Evolutionary conservation across 2,797 vertebrate genomes (phyloP).

Genomic region (Rhinella marina): DNA sequence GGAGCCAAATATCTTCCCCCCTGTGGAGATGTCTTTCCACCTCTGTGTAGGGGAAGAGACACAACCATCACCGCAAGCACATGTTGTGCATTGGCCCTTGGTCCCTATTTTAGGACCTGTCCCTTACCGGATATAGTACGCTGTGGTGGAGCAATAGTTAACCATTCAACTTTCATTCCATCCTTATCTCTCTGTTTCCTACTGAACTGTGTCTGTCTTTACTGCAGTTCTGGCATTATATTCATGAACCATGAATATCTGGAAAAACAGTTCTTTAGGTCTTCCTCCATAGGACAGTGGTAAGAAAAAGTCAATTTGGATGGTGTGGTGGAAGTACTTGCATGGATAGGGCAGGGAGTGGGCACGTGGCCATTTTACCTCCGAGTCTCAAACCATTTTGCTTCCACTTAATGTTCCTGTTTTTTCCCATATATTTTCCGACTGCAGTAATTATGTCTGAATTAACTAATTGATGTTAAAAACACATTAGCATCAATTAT

Average conservation of each 20-base stretch:
- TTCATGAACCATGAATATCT: neutral
- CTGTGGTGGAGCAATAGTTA: no score
- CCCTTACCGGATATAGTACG: no score
- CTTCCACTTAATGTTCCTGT: neutral
- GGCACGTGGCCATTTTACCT: neutral
- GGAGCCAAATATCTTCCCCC: no score
- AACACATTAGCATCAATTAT: slow-evolving; percentile 21
- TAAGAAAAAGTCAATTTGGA: neutral
- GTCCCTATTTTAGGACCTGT: no score
- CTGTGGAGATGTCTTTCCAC: no score
- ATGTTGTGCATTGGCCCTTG: no score
- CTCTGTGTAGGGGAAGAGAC: no score
- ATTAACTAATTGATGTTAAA: slow-evolving; percentile 21
- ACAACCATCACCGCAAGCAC: no score
- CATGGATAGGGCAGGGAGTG: neutral
- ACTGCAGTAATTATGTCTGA: neutral
- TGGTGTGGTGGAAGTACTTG: neutral
- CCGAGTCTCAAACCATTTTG: neutral
- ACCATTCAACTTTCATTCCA: neutral
- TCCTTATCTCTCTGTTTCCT: neutral
- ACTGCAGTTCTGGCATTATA: neutral
- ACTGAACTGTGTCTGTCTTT: neutral
- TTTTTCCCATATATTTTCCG: slow-evolving; percentile 1
- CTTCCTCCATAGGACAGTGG: rapidly evolving
- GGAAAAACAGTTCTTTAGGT: neutral